phyloP scores from a whole-genome alignment of 2,797 vertebrate genomes.

The Argya squamiceps region DNA sequence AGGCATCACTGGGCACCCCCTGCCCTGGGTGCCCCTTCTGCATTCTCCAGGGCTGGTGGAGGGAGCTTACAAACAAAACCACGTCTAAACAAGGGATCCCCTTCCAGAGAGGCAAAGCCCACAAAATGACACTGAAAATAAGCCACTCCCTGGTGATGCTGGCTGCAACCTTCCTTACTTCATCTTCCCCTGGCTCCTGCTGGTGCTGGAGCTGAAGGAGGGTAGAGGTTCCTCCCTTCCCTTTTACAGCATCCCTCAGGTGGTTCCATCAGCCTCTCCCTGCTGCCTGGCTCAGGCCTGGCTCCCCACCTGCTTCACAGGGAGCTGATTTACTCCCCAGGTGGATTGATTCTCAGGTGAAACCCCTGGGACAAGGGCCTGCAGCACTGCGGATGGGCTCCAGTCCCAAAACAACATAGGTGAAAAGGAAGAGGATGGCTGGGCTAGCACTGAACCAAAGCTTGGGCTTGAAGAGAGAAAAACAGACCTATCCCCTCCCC shows the following conservation, averaged over 20 bases:
- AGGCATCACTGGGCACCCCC: neutral
- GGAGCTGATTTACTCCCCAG: neutral
- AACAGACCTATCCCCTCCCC: neutral
- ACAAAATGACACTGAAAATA: neutral
- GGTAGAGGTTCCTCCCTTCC: fast-evolving
- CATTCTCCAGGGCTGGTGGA: neutral
- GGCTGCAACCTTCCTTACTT: neutral
- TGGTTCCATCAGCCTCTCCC: neutral
- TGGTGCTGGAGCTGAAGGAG: fast-evolving
- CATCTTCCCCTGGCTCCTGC: fast-evolving
- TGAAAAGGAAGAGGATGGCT: neutral
- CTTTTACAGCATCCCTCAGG: neutral
- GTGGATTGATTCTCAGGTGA: neutral
- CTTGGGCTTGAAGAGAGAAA: neutral
- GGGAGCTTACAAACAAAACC: neutral
- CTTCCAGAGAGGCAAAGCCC: neutral
- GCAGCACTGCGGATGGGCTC: fast-evolving
- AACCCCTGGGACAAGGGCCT: neutral
- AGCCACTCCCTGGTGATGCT: fast-evolving
- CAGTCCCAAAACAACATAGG: fast-evolving
- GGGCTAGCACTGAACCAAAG: neutral
- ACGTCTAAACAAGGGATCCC: neutral
- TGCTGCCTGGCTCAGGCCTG: neutral
- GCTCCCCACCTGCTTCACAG: neutral
- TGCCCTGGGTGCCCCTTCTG: neutral